These are phyloP conservation scores for Abscondita cerata DNA, from an alignment of 2,888 invertebrate species.

Conservation along the genomic window DNA sequence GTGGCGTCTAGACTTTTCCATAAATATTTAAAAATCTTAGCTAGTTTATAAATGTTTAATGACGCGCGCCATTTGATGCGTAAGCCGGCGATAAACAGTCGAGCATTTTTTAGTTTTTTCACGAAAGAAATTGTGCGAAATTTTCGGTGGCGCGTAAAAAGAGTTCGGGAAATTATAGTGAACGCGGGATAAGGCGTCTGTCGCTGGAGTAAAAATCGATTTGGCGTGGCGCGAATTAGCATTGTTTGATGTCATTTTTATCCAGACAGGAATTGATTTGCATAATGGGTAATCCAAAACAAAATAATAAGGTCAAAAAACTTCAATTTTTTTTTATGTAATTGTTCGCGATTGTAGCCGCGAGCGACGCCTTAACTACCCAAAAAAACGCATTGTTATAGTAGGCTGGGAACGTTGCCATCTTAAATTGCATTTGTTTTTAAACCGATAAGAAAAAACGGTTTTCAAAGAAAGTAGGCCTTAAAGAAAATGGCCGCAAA, in stretches of 20 bases:
- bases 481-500: too few species aligned
- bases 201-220: too few species aligned
- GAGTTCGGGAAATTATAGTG: too few species aligned
- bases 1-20: slow-evolving; percentile 40
- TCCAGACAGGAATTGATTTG: slow-evolving; percentile 33
- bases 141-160: too few species aligned
- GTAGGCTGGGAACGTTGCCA: neutral
- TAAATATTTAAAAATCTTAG: slow-evolving; percentile 48
- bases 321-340: slow-evolving; percentile 26
- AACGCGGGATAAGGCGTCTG: too few species aligned
- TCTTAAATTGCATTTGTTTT: neutral
- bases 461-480: too few species aligned
- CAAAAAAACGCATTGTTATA: slow-evolving; percentile 10
- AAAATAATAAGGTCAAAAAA: slow-evolving; percentile 36
- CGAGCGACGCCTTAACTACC: too few species aligned
- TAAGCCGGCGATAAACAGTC: too few species aligned
- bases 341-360: slow-evolving; percentile 19
- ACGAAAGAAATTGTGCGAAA: neutral
- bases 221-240: neutral
- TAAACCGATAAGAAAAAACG: neutral
- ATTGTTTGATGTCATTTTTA: slow-evolving; percentile 20
- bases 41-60: slow-evolving; percentile 34
- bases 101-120: too few species aligned
- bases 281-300: slow-evolving; percentile 30
- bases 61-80: slow-evolving; percentile 19